Percentiles rank a stretch among this genome's conserved stretches.
Evolutionary conservation across 2,888 invertebrate species (phyloP).

Genomic region (Rhamnusium bicolor): DNA sequence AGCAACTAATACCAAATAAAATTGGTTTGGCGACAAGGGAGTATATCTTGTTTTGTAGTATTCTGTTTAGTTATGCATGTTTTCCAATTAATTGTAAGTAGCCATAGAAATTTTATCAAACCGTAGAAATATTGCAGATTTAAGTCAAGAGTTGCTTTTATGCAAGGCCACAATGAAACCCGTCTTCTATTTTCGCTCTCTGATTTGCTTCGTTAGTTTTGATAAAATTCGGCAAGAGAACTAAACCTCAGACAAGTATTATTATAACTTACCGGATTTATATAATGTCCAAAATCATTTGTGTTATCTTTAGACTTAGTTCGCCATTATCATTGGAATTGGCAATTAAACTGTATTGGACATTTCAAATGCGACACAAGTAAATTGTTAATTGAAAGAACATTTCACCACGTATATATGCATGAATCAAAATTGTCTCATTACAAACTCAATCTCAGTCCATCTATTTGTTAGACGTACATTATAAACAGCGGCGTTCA

Average conservation of each 20-base stretch:
- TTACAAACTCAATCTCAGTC: not conserved
- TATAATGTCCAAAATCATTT: not conserved
- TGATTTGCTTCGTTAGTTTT: too few relatives aligned
- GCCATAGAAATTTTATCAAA: not conserved
- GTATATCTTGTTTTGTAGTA: not conserved
- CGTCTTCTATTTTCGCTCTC: too few relatives aligned
- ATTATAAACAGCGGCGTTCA: not conserved
- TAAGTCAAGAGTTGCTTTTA: too few relatives aligned
- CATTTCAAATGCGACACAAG: not conserved
- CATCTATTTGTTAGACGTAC: not conserved
- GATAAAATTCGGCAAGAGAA: too few relatives aligned
- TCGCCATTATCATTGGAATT: not conserved
- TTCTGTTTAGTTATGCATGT: not conserved
- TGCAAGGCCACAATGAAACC: too few relatives aligned
- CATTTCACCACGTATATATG: not conserved
- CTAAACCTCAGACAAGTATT: too few relatives aligned
- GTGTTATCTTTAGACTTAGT: too few relatives aligned
- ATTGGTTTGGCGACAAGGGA: not conserved
- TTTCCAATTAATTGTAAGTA: not conserved
- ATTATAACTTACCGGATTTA: not conserved
- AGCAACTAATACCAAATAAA: not conserved
- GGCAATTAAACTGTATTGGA: not conserved
- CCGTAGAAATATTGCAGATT: not conserved
- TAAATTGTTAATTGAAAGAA: not conserved
- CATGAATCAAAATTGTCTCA: constrained; percentile 6